Base-by-base conservation (phyloP, 1,140 invertebrate species). In the Drosophila bocqueti region DNA sequence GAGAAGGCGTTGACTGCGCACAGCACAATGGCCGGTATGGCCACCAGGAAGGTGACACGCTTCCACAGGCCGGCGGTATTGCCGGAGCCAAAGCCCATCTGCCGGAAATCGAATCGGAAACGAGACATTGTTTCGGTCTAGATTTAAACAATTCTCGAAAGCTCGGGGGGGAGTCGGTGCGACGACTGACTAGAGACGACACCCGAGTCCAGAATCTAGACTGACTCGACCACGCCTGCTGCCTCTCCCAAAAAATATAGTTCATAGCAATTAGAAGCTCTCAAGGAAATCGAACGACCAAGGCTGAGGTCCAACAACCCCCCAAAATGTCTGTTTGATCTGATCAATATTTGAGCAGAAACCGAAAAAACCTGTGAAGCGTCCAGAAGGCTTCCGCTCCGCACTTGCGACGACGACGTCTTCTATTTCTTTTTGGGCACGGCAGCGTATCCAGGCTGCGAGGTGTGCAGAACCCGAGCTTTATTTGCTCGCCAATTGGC, bases 1-100 rank as follows among this genome's bases (percentile, higher is more conserved):
- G 94, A 93, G 78, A 95, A 96, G 31, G 95, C 95, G 91, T 97
- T 96, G n/a, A 96, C 78, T 93, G 95, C 96, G 40, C 93, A 94
- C 34, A 97, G 81, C 36, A 87, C 94, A 43, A 97, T 94, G 31
- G 95, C 95, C 6, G 96, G 96, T 34, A 96, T 81, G 31, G 95
- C 96, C 15, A 96, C 95, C 76, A 96, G 95, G 77, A 96, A 95
- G 9, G 95, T 94, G 57, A 97, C 74, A 34, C 95, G 96, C 83
- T 94, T 95, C 96, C 96, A 97, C 8, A 87, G 52, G 4, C 38
- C 47, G 61, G 45, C 65, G 31, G 21, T 42, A 31, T 24, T 69
- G 0, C 45, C 67, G 31, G 38, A 47, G 16, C 43, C 52, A 18
- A 63, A 47, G 36, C 71, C 61, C 59, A 57, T 40, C 24, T 47